Evolutionary conservation across 2,113 vertebrate genomes (phyloP), one percentile per base, ranked within the genome.

Genomic region (Podarcis raffonei): DNA sequence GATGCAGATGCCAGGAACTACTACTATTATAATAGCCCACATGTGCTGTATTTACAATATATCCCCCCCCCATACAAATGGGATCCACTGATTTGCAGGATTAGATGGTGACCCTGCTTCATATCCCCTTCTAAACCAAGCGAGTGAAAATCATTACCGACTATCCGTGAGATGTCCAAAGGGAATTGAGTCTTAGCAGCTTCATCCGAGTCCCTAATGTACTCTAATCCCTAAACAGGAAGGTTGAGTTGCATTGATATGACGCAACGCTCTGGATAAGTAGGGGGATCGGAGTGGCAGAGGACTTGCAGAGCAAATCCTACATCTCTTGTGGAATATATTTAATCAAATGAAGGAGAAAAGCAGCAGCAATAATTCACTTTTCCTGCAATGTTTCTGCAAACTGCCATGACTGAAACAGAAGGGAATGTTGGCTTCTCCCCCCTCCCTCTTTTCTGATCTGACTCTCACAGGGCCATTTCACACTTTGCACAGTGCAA

Each of bases 151-250:
- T 88, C 87, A 83, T 86, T 93, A 90, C 95, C 89, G 85, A 83
- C 75, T 94, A 25, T 95, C 92, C 85, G 89, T 92, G 93, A 94
- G 93, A 86, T 81, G 69, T 84, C 88, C 82, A 30, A 42, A 92
- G 91, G 25, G 91, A 93, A 89, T 84, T 59, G 83, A 93, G 94
- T 85, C 3, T 95, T 85, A 90, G 91, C 9, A 1, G 87, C 89
- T 84, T 92, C 90, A 89, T 92, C 91, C 59, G 83, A 66, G 82
- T 92, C 87, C 87, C 93, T 84, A 23, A 88, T 86, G 87, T 85
- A 90, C 91, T 81, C 0, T 93, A 96, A 94, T 94, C 90, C 91
- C 66, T 81, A 83, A 0, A 1, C 66, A 32, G 0, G 77, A 87
- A 68, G 69, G 37, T 0, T 87, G 89, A 88, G 91, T 88, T 59